Conservation (phyloP, 2,888 invertebrate genomes). For the Megamerina dolium region DNA sequence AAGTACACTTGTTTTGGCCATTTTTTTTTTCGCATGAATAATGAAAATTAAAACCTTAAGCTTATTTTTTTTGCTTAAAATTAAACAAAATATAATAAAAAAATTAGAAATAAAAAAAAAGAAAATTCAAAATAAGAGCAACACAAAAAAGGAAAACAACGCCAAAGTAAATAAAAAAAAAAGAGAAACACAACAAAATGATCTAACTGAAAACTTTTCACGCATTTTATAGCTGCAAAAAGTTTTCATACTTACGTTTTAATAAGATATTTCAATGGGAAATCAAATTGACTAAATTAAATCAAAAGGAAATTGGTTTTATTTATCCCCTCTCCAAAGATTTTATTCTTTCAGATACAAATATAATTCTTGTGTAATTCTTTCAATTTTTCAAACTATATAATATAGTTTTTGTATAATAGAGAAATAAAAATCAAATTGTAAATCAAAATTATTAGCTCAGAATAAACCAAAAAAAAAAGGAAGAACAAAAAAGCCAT, state of each 20-base stretch:
- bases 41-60: slow-evolving; percentile 22
- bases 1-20: slow-evolving; percentile 31
- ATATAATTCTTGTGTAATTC: too few relatives aligned
- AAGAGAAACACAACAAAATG: slow-evolving; percentile 24
- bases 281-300: too few relatives aligned
- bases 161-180: slow-evolving; percentile 6
- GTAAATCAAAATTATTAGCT: too few relatives aligned
- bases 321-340: slow-evolving; percentile 46
- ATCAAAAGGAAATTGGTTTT: too few relatives aligned
- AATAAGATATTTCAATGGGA: too few relatives aligned
- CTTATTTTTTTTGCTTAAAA: slow-evolving; percentile 1
- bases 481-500: too few relatives aligned
- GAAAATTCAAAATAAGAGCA: slow-evolving; percentile 11
- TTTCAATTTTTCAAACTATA: slow-evolving; percentile 4
- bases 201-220: slow-evolving; percentile 7
- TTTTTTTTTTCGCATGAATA: slow-evolving; percentile 25
- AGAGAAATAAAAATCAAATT: too few relatives aligned
- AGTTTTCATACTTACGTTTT: too few relatives aligned
- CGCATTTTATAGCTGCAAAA: too few relatives aligned
- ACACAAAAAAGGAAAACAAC: slow-evolving; percentile 14
- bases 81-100: slow-evolving; percentile 9
- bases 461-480: too few relatives aligned
- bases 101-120: slow-evolving; percentile 9
- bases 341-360: slow-evolving; percentile 24
- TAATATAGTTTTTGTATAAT: background rate